A percentile compares a stretch with the other conserved stretches of the same genome.
These are phyloP conservation scores for Tor tambroides DNA, from an alignment of 2,113 vertebrate genomes.

Conservation along the genomic window DNA sequence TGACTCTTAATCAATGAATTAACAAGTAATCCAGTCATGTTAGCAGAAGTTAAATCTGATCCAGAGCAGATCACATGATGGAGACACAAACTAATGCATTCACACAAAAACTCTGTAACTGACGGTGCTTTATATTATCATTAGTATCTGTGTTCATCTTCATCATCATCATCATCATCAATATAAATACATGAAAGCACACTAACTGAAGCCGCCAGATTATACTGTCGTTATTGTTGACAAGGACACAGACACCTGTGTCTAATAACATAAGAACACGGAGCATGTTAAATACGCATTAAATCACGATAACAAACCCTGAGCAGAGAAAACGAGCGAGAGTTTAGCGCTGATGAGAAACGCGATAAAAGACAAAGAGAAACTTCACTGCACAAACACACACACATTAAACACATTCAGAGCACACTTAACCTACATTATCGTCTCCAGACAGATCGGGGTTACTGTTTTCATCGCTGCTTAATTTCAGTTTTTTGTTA, in stretches of 20 bases:
- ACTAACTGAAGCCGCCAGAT: background rate
- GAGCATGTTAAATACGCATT: background rate
- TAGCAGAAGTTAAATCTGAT: no score
- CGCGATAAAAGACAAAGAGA: background rate
- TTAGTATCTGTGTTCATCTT: background rate
- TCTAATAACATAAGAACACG: background rate
- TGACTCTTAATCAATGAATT: constrained; percentile 64
- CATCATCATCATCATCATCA: background rate
- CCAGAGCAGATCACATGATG: no score
- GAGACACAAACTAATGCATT: no score
- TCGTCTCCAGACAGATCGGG: constrained; percentile 94
- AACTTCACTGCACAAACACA: background rate
- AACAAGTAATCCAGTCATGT: no score
- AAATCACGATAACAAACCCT: background rate
- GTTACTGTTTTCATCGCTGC: constrained; percentile 98
- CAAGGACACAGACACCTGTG: background rate
- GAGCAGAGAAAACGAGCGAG: no score
- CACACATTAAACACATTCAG: background rate
- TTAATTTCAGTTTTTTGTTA: constrained; percentile 93
- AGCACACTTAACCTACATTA: constrained; percentile 79
- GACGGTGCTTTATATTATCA: background rate
- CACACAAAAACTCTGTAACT: no score
- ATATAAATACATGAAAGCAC: background rate
- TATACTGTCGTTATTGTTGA: background rate
- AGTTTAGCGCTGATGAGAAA: background rate